phyloP scores from a whole-genome alignment of 2,113 vertebrate species.

The Bungarus multicinctus region DNA sequence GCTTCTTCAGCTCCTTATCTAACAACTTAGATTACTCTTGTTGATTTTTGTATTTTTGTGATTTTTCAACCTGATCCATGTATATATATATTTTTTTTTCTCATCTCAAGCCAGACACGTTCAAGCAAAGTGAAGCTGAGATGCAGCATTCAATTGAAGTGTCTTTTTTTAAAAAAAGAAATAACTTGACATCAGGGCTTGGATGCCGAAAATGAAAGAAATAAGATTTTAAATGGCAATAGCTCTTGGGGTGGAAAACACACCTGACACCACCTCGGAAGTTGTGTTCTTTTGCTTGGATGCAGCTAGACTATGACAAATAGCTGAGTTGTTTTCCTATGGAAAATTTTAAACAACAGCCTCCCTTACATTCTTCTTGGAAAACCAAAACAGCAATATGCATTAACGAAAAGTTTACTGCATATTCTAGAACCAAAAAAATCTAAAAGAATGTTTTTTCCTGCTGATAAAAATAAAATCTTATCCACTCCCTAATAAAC shows the following conservation, averaged over 20 bases:
- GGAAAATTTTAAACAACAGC: conserved; percentile 33
- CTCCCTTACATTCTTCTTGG: neutral
- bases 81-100: neutral
- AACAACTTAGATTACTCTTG: neutral
- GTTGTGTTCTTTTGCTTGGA: conserved; percentile 21
- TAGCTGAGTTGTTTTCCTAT: conserved; percentile 35
- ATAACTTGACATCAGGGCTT: conserved; percentile 52
- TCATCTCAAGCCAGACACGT: conserved; percentile 23
- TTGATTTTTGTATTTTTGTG: neutral
- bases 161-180: conserved; percentile 18
- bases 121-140: conserved; percentile 34
- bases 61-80: neutral
- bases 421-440: neutral
- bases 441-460: neutral
- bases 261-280: conserved; percentile 52
- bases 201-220: conserved; percentile 59
- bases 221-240: conserved; percentile 27
- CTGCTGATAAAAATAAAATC: neutral
- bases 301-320: conserved; percentile 22
- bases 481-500: neutral
- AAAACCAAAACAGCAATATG: neutral
- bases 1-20: too few species aligned
- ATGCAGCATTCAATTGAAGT: conserved; percentile 43
- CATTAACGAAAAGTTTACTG: neutral
- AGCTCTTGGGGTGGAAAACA: conserved; percentile 43